phyloP scores from a whole-genome alignment of 2,797 vertebrate species.

The Eutrigla gurnardus region DNA sequence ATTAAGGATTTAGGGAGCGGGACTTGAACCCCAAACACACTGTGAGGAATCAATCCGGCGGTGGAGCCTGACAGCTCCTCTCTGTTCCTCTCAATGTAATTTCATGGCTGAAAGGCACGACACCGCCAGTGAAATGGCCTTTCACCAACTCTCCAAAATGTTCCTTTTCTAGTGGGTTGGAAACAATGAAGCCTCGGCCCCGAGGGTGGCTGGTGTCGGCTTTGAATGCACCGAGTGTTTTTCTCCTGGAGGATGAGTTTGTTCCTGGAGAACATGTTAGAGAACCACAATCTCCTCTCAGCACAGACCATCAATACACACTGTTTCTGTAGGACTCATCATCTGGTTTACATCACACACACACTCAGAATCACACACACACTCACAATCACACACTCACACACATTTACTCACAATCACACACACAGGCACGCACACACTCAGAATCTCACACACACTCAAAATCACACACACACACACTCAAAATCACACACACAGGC shows the following conservation, averaged over 20 bases:
- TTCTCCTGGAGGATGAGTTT: too few species aligned
- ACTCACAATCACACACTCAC: too few species aligned
- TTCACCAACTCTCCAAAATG: slow-evolving; percentile 35
- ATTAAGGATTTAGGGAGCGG: slow-evolving; percentile 41
- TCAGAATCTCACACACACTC: too few species aligned
- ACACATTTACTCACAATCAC: too few species aligned
- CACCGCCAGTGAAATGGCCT: slow-evolving; percentile 46
- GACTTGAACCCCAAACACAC: slow-evolving; percentile 27
- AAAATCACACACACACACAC: too few species aligned
- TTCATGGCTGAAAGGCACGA: slow-evolving; percentile 77
- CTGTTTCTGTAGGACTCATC: slow-evolving; percentile 49
- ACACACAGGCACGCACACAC: too few species aligned
- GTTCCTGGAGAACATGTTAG: slow-evolving; percentile 29
- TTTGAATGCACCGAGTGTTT: too few species aligned
- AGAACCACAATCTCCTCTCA: slow-evolving; percentile 41
- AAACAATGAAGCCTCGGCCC: slow-evolving; percentile 55
- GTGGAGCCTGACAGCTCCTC: slow-evolving; percentile 43
- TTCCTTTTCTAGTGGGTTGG: slow-evolving; percentile 33
- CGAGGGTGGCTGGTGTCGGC: neutral
- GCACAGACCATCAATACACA: slow-evolving; percentile 54
- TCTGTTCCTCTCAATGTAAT: slow-evolving; percentile 67
- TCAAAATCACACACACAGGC: too few species aligned
- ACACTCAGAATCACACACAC: too few species aligned
- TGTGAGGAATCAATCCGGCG: slow-evolving; percentile 39
- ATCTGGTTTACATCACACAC: neutral